phyloP scores from a whole-genome alignment of 2,797 vertebrate genomes.

The Staurois parvus region DNA sequence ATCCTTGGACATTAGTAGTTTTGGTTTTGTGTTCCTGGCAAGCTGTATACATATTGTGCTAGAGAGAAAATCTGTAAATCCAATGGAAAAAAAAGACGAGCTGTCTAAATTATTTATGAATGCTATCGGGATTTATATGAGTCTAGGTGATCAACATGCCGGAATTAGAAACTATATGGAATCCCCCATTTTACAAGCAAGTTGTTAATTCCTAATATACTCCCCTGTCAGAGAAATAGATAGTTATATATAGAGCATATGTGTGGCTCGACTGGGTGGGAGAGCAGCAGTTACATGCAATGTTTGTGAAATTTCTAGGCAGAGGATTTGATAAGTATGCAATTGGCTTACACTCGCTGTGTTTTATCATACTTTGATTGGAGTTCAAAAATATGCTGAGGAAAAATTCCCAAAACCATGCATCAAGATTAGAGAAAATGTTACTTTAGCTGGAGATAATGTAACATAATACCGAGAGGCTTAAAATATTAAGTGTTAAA shows the following conservation, averaged over 20 bases:
- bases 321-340: slow-evolving; percentile 63
- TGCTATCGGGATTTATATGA: slow-evolving; percentile 17
- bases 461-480: slow-evolving; percentile 65
- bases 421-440: slow-evolving; percentile 63
- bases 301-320: slow-evolving; percentile 61
- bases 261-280: slow-evolving; percentile 58
- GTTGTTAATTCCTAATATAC: slow-evolving; percentile 53
- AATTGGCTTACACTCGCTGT: slow-evolving; percentile 42
- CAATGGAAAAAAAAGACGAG: slow-evolving; percentile 25
- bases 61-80: background rate
- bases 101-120: slow-evolving; percentile 3
- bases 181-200: slow-evolving; percentile 8
- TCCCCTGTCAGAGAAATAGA: slow-evolving; percentile 47
- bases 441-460: slow-evolving; percentile 66
- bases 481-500: slow-evolving; percentile 66
- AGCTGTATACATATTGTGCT: background rate
- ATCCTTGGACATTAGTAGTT: background rate
- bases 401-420: slow-evolving; percentile 66
- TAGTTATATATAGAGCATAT: slow-evolving; percentile 49
- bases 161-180: slow-evolving; percentile 37
- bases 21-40: background rate
- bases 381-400: slow-evolving; percentile 63
- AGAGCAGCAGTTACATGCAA: slow-evolving; percentile 58
- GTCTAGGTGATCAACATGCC: slow-evolving; percentile 43
- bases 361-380: slow-evolving; percentile 60